These are phyloP conservation scores for Limosa lapponica DNA, from an alignment of 2,797 vertebrate genomes.

Conservation along the genomic window DNA sequence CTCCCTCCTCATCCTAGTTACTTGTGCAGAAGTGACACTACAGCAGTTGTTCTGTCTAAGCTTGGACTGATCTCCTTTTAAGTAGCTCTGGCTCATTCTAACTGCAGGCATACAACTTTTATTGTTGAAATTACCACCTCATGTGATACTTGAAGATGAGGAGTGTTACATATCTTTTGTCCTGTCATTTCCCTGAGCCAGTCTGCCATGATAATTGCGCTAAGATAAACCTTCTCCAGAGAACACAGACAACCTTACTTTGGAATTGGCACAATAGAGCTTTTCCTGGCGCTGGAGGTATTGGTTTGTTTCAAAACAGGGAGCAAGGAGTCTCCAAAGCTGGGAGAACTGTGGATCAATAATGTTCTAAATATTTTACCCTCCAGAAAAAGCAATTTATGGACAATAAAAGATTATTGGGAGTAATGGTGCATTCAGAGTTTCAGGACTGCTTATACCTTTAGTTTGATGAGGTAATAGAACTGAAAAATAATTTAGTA, in stretches of 20 bases:
- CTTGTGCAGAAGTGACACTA: neutral
- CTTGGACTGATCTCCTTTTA: neutral
- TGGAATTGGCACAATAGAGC: neutral
- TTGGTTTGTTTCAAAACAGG: neutral
- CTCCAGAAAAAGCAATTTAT: neutral
- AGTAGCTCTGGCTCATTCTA: neutral
- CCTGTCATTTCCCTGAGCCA: neutral
- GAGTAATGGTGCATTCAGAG: neutral
- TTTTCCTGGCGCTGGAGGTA: accelerated
- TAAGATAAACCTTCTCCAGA: neutral
- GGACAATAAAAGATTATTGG: neutral
- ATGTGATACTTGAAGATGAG: neutral
- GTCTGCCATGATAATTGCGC: neutral
- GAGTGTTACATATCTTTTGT: neutral
- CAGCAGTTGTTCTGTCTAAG: neutral
- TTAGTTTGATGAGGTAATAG: neutral
- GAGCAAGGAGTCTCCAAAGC: neutral
- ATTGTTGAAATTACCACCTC: neutral
- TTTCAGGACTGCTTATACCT: neutral
- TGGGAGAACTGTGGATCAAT: neutral
- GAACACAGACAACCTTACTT: neutral
- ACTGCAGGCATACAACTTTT: neutral
- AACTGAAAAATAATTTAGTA: neutral
- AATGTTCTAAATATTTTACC: neutral
- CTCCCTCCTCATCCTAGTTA: neutral